Base-by-base conservation (phyloP, 2,113 vertebrate species). In the Tympanuchus pallidicinctus region DNA sequence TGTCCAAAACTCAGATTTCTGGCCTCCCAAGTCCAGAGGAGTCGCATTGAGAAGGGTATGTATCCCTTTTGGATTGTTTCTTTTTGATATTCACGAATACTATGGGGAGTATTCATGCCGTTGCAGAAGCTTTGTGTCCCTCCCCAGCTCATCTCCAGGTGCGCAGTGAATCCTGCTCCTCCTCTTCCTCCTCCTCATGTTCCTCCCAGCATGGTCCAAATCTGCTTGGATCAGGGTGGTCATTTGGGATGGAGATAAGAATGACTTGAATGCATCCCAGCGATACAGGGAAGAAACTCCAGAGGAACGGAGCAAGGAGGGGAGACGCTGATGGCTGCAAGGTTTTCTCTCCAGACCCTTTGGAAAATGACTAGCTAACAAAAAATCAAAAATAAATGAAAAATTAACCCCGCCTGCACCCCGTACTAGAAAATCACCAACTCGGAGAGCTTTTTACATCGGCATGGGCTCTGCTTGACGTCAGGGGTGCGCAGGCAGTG, bases 401-500 rank as follows among this genome's bases (percentile, higher is more conserved):
- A 73, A 66, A 90, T 11, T 6, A 88, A 89, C 54, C 84, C 86
- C 32, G 28, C 83, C 90, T 8, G 11, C 89, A 94, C 91, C 74
- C 70, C 22, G 0, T 84, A 90, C 36, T 80, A 75, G 86, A 69
- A 93, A 89, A 94, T 78, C 82, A 91, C 74, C 85, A 79, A 77
- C 92, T 89, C 2, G 8, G 80, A 95, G 85, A 88, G 64, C 78
- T 94, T 96, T 91, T 91, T 94, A 93, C 59, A 47, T 48, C 3
- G 0, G 56, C 54, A n/a, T 94, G 72, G 83, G 42, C 93, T 83
- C 87, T 88, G 92, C 57, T 89, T 13, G 6, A 30, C 3, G 15
- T 82, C 81, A 88, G 72, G 67, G 50, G 65, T 25, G n/a, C 2
- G 4, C 13, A 5, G 84, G 59, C 12, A 12, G 89, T 2, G 0